Conservation (phyloP, 2,797 vertebrate species). For the Liparis tanakae region DNA sequence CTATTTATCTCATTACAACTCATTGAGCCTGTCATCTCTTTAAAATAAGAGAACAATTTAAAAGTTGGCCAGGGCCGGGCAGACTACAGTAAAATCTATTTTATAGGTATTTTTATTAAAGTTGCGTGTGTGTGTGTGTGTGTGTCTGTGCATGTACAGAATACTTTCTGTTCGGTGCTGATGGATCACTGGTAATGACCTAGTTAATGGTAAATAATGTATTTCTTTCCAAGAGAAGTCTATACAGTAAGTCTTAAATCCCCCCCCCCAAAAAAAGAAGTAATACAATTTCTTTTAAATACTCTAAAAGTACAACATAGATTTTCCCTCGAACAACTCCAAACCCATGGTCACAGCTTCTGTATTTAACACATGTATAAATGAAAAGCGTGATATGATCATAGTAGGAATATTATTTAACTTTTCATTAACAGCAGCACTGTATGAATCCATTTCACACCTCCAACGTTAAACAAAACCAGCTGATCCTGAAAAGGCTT, state of each 20-base stretch:
- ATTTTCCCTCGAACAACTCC: not conserved
- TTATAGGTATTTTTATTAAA: conserved; percentile 13
- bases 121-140: conserved; percentile 14
- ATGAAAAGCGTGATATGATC: not conserved
- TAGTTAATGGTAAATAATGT: not conserved
- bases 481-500: not conserved
- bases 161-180: not conserved
- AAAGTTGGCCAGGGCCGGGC: conserved; percentile 39
- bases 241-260: not conserved
- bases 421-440: not conserved
- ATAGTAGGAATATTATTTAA: not conserved
- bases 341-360: not conserved
- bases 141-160: not conserved
- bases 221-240: not conserved
- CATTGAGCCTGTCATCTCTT: conserved; percentile 76
- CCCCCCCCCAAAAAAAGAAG: not conserved
- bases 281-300: not conserved
- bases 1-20: conserved; percentile 66
- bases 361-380: not conserved
- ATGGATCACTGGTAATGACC: not conserved
- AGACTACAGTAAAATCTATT: conserved; percentile 31
- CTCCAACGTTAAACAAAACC: not conserved
- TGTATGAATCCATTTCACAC: not conserved
- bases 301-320: not conserved
- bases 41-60: conserved; percentile 67